Evolutionary conservation across 2,888 invertebrate genomes (phyloP).

Genomic region (Galeopsomyia nigrocyanea): DNA sequence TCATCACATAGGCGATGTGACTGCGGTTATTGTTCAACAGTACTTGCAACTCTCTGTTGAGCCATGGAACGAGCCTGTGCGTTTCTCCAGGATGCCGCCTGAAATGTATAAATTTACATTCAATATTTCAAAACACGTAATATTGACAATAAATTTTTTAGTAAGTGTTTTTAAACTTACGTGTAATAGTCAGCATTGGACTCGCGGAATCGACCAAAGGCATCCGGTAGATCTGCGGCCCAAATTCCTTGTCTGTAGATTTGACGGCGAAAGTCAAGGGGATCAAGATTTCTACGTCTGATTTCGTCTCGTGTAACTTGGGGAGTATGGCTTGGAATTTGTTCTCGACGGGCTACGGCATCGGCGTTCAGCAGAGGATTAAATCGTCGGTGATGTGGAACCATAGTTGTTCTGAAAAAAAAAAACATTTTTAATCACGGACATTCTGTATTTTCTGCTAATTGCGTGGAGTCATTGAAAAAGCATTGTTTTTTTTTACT

Average conservation of each 20-base stretch:
- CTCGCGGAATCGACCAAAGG: constrained; percentile 80
- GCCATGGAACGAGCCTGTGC: constrained; percentile 88
- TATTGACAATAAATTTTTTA: too few species aligned
- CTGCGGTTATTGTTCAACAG: constrained; percentile 77
- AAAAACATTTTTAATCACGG: too few species aligned
- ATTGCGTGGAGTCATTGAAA: neutral
- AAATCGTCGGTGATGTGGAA: constrained; percentile 73
- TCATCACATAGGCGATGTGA: constrained; percentile 77
- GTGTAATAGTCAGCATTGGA: constrained; percentile 83
- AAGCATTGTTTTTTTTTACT: neutral
- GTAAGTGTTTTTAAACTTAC: constrained; percentile 65
- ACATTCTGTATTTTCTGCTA: too few species aligned
- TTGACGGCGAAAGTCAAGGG: constrained; percentile 56
- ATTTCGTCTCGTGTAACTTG: constrained; percentile 56
- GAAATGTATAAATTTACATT: constrained; percentile 50
- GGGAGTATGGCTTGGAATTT: constrained; percentile 54
- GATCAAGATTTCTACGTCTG: constrained; percentile 55
- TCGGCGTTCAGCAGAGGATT: constrained; percentile 53
- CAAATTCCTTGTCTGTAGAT: constrained; percentile 84
- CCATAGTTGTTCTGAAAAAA: constrained; percentile 78
- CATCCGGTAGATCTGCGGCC: constrained; percentile 79
- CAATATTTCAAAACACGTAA: neutral
- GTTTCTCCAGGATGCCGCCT: constrained; percentile 85
- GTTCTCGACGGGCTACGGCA: constrained; percentile 58
- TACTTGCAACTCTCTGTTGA: constrained; percentile 87